Percentiles rank a stretch among this genome's conserved stretches.
Conservation (phyloP, 2,113 vertebrate genomes). For the Brachypodius melanocephalos region DNA sequence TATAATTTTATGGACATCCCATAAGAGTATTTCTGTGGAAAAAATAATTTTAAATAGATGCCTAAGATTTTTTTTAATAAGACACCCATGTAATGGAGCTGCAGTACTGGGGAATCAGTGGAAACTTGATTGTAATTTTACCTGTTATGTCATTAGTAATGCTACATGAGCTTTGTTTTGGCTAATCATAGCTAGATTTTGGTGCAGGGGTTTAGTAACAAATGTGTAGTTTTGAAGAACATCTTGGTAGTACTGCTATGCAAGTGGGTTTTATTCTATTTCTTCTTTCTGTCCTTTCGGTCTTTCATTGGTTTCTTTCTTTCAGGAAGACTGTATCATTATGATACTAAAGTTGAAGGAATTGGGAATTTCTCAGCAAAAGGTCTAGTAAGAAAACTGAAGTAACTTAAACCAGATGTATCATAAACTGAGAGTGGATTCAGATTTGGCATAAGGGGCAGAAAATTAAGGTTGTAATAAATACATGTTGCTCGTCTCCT, state of each 20-base stretch:
- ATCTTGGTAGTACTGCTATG: background rate
- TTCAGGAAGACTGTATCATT: background rate
- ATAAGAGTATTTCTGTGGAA: background rate
- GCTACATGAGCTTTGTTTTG: background rate
- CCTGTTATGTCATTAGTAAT: background rate
- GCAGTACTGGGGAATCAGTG: background rate
- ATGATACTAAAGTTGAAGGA: background rate
- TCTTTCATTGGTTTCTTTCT: background rate
- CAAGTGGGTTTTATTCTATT: background rate
- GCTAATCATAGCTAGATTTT: background rate
- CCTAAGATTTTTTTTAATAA: background rate
- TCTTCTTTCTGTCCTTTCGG: background rate
- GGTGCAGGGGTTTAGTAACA: background rate
- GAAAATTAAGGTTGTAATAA: background rate
- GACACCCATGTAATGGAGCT: background rate
- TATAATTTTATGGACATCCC: background rate
- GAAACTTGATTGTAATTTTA: background rate
- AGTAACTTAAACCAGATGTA: background rate
- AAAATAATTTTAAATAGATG: background rate
- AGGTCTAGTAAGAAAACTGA: background rate
- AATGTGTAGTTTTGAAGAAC: background rate
- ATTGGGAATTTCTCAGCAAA: background rate
- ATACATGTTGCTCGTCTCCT: rapidly evolving
- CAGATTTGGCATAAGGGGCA: background rate
- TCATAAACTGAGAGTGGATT: background rate